Base-by-base conservation (phyloP, 2,113 vertebrate species). In the Neopipo cinnamomea region DNA sequence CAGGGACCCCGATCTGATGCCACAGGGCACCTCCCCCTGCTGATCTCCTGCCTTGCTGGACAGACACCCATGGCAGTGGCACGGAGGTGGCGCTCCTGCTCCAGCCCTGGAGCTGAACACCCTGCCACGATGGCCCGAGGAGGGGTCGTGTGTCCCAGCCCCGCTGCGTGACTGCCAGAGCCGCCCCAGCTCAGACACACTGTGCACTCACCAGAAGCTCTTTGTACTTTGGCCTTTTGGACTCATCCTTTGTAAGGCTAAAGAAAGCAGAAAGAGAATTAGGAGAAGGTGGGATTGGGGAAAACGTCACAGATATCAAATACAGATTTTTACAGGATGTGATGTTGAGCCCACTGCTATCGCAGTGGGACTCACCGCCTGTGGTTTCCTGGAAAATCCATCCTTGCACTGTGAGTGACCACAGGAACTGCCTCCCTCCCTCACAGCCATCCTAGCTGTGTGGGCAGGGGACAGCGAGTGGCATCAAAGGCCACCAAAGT, bases 221-320 rank as follows among this genome's bases (percentile, higher is more conserved):
- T 97, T 98, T 99, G 98, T 99, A 99, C 98, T 99, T 99, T 98
- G 99, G 99, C 99, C 99, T 99, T 98, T 99, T 99, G 93, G 99
- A 99, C 97, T 99, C 99, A 59, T 99, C 99, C 98, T 99, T 99
- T 72, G 99, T 99, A 98, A 99, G 99, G 99, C 99, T 99, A 96
- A 96, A 96, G 89, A 92, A 85, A 95, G 62, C 73, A 97, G 12
- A 88, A 85, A 93, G 59, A 88, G 13, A 88, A 70, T 96, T 84
- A 97, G 89, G 30, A 91, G 49, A 68, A 88, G 1, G 31, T 46
- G 39, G 52, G 37, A 42, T 6, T 22, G n/a, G 19, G 41, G 27
- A 33, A 81, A 56, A 37, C 3, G 5, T 22, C 62, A 77, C 39
- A 95, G 71, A 84, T 12, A 66, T 44, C 46, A 83, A 73, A 72